A percentile compares a stretch with the other conserved stretches of the same genome.
phyloP scores from a whole-genome alignment of 1,140 invertebrate genomes.

The Dendrolimus kikuchii region DNA sequence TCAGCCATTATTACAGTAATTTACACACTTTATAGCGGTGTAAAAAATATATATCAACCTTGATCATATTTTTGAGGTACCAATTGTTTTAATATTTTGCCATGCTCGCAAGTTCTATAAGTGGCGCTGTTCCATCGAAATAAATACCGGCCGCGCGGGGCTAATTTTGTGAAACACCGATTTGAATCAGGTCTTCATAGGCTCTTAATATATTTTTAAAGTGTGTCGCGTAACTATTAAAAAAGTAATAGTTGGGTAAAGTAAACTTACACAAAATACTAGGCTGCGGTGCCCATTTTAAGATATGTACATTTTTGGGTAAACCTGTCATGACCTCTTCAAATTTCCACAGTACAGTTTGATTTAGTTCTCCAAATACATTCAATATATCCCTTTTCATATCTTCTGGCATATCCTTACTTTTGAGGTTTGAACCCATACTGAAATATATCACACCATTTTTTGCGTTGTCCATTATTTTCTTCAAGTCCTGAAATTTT shows the following conservation, averaged over 20 bases:
- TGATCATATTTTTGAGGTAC: too few species aligned
- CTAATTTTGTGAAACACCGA: too few species aligned
- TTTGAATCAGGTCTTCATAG: too few species aligned
- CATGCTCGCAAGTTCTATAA: too few species aligned
- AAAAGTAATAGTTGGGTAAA: neutral
- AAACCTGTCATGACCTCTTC: conserved; percentile 49
- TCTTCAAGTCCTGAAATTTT: conserved; percentile 41
- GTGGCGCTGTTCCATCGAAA: too few species aligned
- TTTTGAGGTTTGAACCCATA: conserved; percentile 74
- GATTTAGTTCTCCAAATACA: conserved; percentile 42
- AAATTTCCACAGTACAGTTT: conserved; percentile 65
- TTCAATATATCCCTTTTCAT: conserved; percentile 38
- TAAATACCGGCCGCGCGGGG: too few species aligned
- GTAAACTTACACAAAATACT: conserved; percentile 12
- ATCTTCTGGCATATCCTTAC: conserved; percentile 24
- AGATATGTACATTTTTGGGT: conserved; percentile 71
- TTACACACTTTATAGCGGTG: too few species aligned
- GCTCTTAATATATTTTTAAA: too few species aligned
- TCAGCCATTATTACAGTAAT: too few species aligned
- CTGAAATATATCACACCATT: conserved; percentile 76
- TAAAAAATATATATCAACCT: too few species aligned
- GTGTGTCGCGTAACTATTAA: too few species aligned
- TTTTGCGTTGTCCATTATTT: conserved; percentile 66
- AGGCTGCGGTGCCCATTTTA: conserved; percentile 5
- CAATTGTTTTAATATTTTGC: too few species aligned